A percentile compares a stretch with the other conserved stretches of the same genome.
phyloP scores from a whole-genome alignment of 2,888 invertebrate species.

The Cheilosia pagana region DNA sequence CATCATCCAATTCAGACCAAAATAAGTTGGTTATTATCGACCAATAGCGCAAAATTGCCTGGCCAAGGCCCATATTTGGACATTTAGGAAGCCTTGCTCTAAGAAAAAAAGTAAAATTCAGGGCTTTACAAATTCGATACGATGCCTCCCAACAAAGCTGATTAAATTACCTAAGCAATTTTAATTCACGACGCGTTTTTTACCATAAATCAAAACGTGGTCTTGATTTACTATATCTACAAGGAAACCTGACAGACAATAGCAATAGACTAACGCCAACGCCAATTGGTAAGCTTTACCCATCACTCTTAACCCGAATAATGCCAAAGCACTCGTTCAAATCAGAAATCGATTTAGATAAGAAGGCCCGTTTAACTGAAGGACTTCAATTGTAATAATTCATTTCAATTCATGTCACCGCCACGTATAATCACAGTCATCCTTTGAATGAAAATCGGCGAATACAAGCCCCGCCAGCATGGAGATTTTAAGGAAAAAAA shows the following conservation, averaged over 20 bases:
- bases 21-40: too few relatives aligned
- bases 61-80: too few relatives aligned
- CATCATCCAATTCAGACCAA: too few relatives aligned
- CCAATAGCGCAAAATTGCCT: too few relatives aligned
- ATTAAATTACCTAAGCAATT: slow-evolving; percentile 4
- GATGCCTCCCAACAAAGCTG: background rate
- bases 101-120: too few relatives aligned
- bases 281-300: background rate
- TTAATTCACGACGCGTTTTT: slow-evolving; percentile 15
- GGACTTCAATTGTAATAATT: slow-evolving; percentile 36
- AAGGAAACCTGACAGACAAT: background rate
- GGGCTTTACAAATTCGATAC: too few relatives aligned
- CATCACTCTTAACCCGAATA: background rate
- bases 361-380: slow-evolving; percentile 16
- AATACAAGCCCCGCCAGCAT: background rate
- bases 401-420: slow-evolving; percentile 21
- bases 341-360: slow-evolving; percentile 53
- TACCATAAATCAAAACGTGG: slow-evolving; percentile 29
- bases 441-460: background rate
- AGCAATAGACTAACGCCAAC: too few relatives aligned
- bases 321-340: slow-evolving; percentile 8
- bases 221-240: background rate
- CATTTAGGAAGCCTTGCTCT: too few relatives aligned
- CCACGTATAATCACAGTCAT: background rate
- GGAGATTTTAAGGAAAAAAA: background rate